Base-by-base conservation (phyloP, 2,113 vertebrate species). In the Brachypodius melanocephalos region DNA sequence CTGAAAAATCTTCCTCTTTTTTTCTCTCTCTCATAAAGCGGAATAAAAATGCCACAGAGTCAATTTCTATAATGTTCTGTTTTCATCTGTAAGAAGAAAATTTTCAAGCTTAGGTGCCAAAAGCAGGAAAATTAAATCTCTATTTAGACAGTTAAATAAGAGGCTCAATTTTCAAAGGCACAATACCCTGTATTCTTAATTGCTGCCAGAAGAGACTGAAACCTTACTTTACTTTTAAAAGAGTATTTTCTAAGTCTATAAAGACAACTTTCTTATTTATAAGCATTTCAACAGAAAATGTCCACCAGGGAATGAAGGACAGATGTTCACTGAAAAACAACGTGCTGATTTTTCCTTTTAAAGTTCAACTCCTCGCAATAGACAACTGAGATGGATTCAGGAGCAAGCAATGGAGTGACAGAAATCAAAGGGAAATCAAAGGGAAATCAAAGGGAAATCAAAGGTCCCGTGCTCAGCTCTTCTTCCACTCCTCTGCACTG, bases 141-240 rank as follows among this genome's bases (percentile, higher is more conserved):
- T 97, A 87, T 95, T 94, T 97, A 96, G 93, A 95, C 85, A 93
- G 89, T 79, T 91, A 94, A 95, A 93, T 96, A 91, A 95, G 77
- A 91, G 66, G 54, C 32, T 95, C 95, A 58, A 10, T 94, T 94
- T 97, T 95, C 89, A 82, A 73, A 89, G 46, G 42, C 46, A 91
- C 45, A 59, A 32, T 57, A 87, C 63, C 12, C 29, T 68, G 9
- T 48, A 58, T 73, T 86, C 73, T 69, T 92, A 95, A 72, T 89
- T 91, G 88, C 54, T 93, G 77, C 51, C 62, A 88, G 67, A 93
- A 89, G 46, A 85, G 71, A 82, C 46, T 51, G 78, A 85, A 88
- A 91, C 38, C 26, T 69, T 59, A 8, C 57, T 68, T 83, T 55
- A 57, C 43, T 90, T 88, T 88, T 82, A 16, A 89, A 89, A 62